Percentiles rank a stretch among this genome's conserved stretches.
phyloP scores from a whole-genome alignment of 2,888 invertebrate species.

The Anoncus sp. region DNA sequence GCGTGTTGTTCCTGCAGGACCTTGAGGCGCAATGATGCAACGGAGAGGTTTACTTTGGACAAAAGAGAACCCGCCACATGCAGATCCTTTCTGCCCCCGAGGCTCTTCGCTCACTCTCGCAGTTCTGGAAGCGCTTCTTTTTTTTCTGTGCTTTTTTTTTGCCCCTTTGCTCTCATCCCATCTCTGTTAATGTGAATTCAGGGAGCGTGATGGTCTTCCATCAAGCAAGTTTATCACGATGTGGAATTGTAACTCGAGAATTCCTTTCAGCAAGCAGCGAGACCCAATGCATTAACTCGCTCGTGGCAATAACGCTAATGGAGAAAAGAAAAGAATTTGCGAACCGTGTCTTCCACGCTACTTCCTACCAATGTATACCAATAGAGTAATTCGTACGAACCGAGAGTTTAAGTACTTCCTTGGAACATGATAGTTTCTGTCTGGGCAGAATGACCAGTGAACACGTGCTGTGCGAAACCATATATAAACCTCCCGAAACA shows the following conservation, averaged over 20 bases:
- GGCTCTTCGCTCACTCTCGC: slow-evolving; percentile 41
- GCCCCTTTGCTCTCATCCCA: neutral
- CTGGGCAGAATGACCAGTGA: slow-evolving; percentile 1
- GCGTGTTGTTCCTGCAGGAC: slow-evolving; percentile 27
- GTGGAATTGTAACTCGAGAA: slow-evolving; percentile 15
- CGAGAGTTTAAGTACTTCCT: slow-evolving; percentile 11
- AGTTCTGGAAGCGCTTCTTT: slow-evolving; percentile 46
- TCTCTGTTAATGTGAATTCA: slow-evolving; percentile 34
- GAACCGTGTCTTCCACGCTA: neutral
- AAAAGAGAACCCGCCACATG: slow-evolving; percentile 62
- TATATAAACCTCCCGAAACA: slow-evolving; percentile 32
- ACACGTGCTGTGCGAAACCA: slow-evolving; percentile 11
- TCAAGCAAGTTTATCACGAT: slow-evolving; percentile 28
- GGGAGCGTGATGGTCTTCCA: slow-evolving; percentile 23
- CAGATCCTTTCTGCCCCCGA: slow-evolving; percentile 57
- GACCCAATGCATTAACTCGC: slow-evolving; percentile 41
- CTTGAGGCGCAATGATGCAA: slow-evolving; percentile 60
- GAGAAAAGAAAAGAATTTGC: slow-evolving; percentile 35
- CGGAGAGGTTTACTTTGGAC: slow-evolving; percentile 46
- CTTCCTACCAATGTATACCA: neutral
- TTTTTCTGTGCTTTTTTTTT: slow-evolving; percentile 23
- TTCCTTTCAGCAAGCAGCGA: slow-evolving; percentile 3
- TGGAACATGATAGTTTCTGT: slow-evolving; percentile 27
- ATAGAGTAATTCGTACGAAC: neutral
- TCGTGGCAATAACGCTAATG: slow-evolving; percentile 51